Evolutionary conservation across 2,797 vertebrate genomes (phyloP).

Genomic region (Iguana delicatissima): DNA sequence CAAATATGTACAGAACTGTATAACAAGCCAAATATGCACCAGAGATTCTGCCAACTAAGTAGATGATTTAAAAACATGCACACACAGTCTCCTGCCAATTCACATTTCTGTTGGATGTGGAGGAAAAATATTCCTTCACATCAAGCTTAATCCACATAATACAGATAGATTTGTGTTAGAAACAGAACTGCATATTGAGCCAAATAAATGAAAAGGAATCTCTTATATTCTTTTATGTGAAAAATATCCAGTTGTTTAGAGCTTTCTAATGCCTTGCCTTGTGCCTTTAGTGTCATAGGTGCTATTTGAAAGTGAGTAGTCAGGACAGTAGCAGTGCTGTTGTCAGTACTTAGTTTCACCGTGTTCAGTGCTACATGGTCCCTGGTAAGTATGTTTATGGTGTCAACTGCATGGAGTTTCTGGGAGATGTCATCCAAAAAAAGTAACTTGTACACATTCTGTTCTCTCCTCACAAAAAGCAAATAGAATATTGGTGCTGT

Average conservation of each 20-base stretch:
- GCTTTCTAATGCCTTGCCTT: not conserved
- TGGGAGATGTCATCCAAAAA: too few species aligned
- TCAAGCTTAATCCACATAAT: conserved; percentile 32
- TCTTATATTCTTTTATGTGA: not conserved
- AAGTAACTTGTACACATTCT: too few species aligned
- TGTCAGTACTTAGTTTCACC: not conserved
- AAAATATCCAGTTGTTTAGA: not conserved
- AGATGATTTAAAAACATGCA: conserved; percentile 40
- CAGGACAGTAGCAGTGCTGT: not conserved
- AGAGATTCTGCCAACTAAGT: conserved; percentile 61
- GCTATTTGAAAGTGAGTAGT: not conserved
- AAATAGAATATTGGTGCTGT: not conserved
- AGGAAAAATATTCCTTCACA: conserved; percentile 46
- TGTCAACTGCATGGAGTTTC: not conserved
- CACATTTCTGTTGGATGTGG: conserved; percentile 54
- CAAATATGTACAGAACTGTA: conserved; percentile 54
- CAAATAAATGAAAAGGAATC: not conserved
- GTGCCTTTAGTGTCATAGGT: not conserved
- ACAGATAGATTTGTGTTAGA: conserved; percentile 46
- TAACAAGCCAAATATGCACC: conserved; percentile 56
- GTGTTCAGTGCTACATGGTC: not conserved
- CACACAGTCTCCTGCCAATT: conserved; percentile 39
- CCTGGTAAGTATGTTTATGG: not conserved
- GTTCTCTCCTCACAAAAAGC: rapidly evolving
- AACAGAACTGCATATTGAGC: conserved; percentile 1